Conservation (phyloP, 1,140 invertebrate genomes). For the Drosophila truncata region DNA sequence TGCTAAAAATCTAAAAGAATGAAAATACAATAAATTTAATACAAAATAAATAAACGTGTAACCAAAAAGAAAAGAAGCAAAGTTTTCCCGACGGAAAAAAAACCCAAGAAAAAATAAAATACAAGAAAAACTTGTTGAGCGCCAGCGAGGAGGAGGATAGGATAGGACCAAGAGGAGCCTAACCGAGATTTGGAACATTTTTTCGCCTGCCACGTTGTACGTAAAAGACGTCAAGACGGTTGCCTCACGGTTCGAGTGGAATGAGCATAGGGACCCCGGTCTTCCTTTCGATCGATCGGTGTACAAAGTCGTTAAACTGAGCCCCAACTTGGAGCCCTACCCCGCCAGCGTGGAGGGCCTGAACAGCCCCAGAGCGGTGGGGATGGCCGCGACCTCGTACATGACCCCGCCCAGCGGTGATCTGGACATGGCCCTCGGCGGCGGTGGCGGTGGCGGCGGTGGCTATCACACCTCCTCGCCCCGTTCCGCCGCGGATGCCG, state of each 20-base stretch:
- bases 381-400: constrained; percentile 94
- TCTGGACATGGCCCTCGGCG: constrained; percentile 90
- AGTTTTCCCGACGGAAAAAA: constrained; percentile 49
- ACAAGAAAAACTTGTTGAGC: constrained; percentile 55
- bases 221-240: constrained; percentile 85
- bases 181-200: constrained; percentile 42
- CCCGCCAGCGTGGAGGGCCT: constrained; percentile 86
- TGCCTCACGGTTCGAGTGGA: constrained; percentile 85
- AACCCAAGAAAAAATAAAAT: background rate
- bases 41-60: constrained; percentile 20
- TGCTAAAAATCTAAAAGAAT: constrained; percentile 28
- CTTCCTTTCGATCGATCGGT: constrained; percentile 85
- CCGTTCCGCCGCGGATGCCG: constrained; percentile 91
- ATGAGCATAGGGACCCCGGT: constrained; percentile 85
- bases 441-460: constrained; percentile 89
- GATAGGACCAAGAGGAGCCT: constrained; percentile 2
- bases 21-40: constrained; percentile 19
- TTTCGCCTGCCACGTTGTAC: constrained; percentile 74
- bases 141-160: constrained; percentile 16
- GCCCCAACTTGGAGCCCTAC: constrained; percentile 86
- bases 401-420: constrained; percentile 92
- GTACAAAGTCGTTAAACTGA: constrained; percentile 86
- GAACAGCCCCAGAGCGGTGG: constrained; percentile 86
- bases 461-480: constrained; percentile 91
- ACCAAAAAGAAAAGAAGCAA: constrained; percentile 5